A percentile compares a stretch with the other conserved stretches of the same genome.
Evolutionary conservation across 1,140 invertebrate species (phyloP).

Genomic region (Tetranychus cinnabarinus): DNA sequence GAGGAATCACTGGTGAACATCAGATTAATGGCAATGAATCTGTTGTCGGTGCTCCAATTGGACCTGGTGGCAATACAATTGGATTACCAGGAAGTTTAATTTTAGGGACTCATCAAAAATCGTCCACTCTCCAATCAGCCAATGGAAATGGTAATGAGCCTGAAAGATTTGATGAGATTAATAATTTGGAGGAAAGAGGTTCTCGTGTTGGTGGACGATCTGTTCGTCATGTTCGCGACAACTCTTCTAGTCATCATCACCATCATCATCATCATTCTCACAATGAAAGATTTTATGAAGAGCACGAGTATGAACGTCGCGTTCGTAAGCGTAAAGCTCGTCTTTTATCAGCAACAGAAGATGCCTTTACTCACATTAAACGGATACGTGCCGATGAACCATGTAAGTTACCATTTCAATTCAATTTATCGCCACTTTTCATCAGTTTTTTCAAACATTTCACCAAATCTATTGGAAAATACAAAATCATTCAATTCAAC

Average conservation of each 20-base stretch:
- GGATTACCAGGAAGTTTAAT: neutral
- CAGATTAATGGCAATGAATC: neutral
- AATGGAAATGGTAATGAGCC: neutral
- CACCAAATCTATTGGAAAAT: too few relatives aligned
- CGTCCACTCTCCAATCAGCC: too few relatives aligned
- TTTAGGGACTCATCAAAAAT: too few relatives aligned
- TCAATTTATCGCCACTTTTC: too few relatives aligned
- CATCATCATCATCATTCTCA: slow-evolving; percentile 41
- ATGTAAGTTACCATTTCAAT: neutral
- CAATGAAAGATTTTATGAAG: slow-evolving; percentile 90
- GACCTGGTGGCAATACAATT: slow-evolving; percentile 1
- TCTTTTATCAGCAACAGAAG: slow-evolving; percentile 73
- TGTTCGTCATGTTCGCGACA: neutral
- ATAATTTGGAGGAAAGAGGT: slow-evolving; percentile 6
- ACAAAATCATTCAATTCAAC: too few relatives aligned
- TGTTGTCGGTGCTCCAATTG: neutral
- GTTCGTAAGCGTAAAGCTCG: slow-evolving; percentile 70
- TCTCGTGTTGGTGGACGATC: neutral
- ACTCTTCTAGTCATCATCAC: slow-evolving; percentile 20
- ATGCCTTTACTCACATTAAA: slow-evolving; percentile 86
- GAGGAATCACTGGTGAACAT: neutral
- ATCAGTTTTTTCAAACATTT: too few relatives aligned
- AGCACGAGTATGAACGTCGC: slow-evolving; percentile 80
- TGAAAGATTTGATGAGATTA: neutral
- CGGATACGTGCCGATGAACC: slow-evolving; percentile 21